phyloP scores from a whole-genome alignment of 2,888 invertebrate genomes.

The Agonopterix heracliana region DNA sequence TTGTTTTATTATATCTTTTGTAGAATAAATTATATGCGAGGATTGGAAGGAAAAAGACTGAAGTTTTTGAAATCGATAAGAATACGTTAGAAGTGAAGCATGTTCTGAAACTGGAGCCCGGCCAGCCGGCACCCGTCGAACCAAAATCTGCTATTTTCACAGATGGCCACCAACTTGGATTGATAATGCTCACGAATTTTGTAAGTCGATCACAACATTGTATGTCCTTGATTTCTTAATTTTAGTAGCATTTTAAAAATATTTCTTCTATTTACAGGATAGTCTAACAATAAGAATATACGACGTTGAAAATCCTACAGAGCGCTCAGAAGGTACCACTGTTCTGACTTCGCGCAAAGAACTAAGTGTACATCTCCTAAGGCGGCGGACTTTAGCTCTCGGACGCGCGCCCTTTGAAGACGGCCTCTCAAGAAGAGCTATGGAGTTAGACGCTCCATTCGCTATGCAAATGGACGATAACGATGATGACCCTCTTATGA shows the following conservation, averaged over 20 bases:
- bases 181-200: conserved; percentile 61
- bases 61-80: conserved; percentile 62
- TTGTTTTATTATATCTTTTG: conserved; percentile 28
- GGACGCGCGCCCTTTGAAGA: conserved; percentile 63
- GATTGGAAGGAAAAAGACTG: conserved; percentile 69
- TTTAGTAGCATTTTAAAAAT: not conserved
- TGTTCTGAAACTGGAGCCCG: conserved; percentile 49
- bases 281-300: conserved; percentile 56
- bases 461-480: conserved; percentile 76
- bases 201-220: conserved; percentile 37
- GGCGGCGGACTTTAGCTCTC: conserved; percentile 52
- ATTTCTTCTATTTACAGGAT: conserved; percentile 36
- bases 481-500: conserved; percentile 86
- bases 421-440: conserved; percentile 33
- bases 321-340: conserved; percentile 30
- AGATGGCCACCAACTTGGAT: conserved; percentile 68
- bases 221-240: not conserved
- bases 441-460: conserved; percentile 66
- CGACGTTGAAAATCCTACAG: conserved; percentile 39
- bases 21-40: conserved; percentile 90
- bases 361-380: conserved; percentile 50
- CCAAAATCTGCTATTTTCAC: conserved; percentile 59
- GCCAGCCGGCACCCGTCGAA: conserved; percentile 40
- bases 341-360: conserved; percentile 45
- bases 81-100: conserved; percentile 53